Evolutionary conservation across 2,797 vertebrate species (phyloP).

Genomic region (Gambelia wislizenii): DNA sequence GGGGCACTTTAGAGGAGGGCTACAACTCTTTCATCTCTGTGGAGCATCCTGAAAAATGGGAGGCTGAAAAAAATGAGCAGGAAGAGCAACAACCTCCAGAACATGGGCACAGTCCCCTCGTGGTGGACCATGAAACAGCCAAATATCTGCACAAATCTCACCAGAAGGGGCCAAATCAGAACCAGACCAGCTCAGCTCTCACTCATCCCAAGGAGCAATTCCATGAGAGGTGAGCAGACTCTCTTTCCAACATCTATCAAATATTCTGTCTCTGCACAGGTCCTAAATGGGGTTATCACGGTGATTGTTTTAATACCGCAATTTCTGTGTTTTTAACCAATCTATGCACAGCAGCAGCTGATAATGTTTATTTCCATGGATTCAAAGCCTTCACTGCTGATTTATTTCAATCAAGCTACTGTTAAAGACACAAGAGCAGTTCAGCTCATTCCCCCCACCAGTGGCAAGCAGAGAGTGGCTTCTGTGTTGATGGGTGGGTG

Average conservation of each 20-base stretch:
- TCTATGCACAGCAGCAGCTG: neutral
- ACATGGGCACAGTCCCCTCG: constrained; percentile 66
- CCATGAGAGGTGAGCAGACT: constrained; percentile 75
- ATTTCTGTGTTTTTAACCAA: constrained; percentile 15
- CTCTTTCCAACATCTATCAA: neutral
- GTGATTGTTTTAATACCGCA: neutral
- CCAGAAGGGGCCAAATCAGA: constrained; percentile 72
- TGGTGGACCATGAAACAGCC: constrained; percentile 81
- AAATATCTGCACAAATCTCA: constrained; percentile 87
- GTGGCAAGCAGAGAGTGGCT: too few species aligned
- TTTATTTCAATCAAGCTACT: neutral
- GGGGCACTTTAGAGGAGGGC: constrained; percentile 87
- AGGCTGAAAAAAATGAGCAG: constrained; percentile 74
- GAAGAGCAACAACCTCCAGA: constrained; percentile 74
- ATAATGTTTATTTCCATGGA: neutral
- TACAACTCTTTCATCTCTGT: constrained; percentile 81
- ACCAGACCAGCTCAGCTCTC: constrained; percentile 79
- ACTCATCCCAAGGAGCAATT: constrained; percentile 77
- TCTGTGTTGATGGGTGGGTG: too few species aligned
- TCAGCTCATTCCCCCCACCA: neutral
- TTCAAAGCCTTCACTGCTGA: neutral
- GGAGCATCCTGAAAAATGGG: constrained; percentile 84
- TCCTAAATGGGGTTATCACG: neutral
- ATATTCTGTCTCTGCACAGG: neutral
- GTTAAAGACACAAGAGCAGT: neutral